phyloP scores from a whole-genome alignment of 2,113 vertebrate genomes.

The Bubo scandiacus region DNA sequence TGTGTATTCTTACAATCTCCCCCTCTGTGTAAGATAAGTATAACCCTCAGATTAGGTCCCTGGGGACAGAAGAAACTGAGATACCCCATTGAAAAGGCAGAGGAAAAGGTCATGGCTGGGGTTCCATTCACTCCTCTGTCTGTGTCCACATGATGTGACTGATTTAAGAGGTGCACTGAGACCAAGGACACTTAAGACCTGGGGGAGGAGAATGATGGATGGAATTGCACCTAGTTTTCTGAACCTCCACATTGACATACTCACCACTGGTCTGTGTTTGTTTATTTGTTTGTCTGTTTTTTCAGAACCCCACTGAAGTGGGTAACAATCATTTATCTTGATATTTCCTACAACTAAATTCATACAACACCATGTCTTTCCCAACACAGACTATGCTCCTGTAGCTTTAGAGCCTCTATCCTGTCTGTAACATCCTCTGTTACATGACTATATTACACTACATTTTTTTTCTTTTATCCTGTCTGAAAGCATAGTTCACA shows the following conservation, averaged over 20 bases:
- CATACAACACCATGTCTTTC: background rate
- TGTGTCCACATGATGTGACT: background rate
- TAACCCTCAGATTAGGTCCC: background rate
- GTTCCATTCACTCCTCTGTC: background rate
- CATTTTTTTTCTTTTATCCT: background rate
- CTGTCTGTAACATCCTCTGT: background rate
- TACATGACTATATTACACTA: background rate
- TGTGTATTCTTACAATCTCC: background rate
- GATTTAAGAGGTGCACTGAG: background rate
- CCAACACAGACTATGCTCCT: background rate
- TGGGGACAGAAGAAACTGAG: background rate
- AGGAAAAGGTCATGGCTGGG: background rate
- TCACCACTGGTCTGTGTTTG: background rate
- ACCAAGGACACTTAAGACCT: background rate
- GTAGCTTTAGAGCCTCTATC: background rate
- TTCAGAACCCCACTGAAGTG: background rate
- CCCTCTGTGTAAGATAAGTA: fast-evolving
- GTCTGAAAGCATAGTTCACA: background rate
- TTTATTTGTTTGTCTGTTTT: background rate
- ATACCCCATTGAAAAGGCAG: background rate
- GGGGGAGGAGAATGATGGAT: background rate
- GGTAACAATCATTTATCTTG: background rate
- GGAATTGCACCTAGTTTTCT: background rate
- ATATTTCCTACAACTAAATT: background rate
- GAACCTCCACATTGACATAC: background rate